A percentile compares a stretch with the other conserved stretches of the same genome.
These are phyloP conservation scores for Colostygia pectinataria DNA, from an alignment of 2,888 invertebrate species.

Conservation along the genomic window DNA sequence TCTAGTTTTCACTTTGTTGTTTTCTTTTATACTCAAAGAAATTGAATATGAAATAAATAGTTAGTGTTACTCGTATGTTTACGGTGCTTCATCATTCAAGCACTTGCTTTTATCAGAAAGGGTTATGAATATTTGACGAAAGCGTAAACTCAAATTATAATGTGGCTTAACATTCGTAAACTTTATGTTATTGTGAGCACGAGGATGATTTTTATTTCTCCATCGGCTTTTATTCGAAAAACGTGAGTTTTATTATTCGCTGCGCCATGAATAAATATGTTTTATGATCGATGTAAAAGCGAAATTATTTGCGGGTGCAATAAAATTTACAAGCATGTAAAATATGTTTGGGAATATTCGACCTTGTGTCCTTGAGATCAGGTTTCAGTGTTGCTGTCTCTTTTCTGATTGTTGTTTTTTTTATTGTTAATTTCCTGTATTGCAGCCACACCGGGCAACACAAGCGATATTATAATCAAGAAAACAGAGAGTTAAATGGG, in stretches of 20 bases:
- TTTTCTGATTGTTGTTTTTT: conserved; percentile 8
- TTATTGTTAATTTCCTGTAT: conserved; percentile 30
- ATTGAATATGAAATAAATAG: no score
- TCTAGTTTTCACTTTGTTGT: no score
- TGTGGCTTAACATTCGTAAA: conserved; percentile 23
- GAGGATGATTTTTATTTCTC: conserved; percentile 37
- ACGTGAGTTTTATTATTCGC: conserved; percentile 38
- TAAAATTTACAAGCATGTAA: conserved; percentile 31
- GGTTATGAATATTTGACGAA: conserved; percentile 6
- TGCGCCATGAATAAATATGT: conserved; percentile 39
- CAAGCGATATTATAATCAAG: conserved; percentile 12
- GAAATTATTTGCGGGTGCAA: conserved; percentile 37
- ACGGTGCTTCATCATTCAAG: conserved; percentile 3
- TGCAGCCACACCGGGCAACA: conserved; percentile 10
- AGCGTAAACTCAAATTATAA: conserved; percentile 18
- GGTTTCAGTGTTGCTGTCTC: not conserved
- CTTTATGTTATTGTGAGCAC: conserved; percentile 30
- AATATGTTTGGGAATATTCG: not conserved
- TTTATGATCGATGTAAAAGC: conserved; percentile 39
- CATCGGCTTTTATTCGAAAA: conserved; percentile 39
- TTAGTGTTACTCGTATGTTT: no score
- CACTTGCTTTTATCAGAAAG: conserved; percentile 9
- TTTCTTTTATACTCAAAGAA: no score
- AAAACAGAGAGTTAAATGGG: not conserved
- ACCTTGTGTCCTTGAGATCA: not conserved